These are phyloP conservation scores for Aphelenchoides bicaudatus DNA, from an alignment of 2,888 invertebrate species.

Conservation along the genomic window DNA sequence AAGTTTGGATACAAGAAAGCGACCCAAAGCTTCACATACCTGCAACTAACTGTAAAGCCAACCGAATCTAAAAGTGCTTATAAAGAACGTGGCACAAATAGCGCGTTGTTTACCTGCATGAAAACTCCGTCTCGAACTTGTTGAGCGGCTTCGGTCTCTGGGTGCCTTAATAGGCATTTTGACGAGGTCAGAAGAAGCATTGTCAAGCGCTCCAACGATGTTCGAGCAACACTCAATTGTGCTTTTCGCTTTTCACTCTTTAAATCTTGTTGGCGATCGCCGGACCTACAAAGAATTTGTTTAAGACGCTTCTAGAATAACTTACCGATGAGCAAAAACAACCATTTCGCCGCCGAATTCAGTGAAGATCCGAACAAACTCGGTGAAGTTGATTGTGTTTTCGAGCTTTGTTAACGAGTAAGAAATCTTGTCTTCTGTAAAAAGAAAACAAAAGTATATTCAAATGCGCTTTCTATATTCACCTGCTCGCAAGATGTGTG, in stretches of 20 bases:
- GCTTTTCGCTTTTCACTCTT: slow-evolving; percentile 85
- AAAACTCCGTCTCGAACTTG: slow-evolving; percentile 96
- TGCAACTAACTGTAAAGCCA: slow-evolving; percentile 94
- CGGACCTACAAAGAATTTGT: no score
- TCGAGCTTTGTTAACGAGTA: slow-evolving; percentile 64
- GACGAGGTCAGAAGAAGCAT: slow-evolving; percentile 94
- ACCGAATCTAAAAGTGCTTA: slow-evolving; percentile 69
- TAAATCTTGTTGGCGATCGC: slow-evolving; percentile 68
- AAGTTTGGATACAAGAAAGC: no score
- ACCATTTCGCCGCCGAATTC: slow-evolving; percentile 99
- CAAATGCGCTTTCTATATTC: no score
- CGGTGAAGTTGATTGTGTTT: slow-evolving; percentile 69
- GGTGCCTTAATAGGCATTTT: slow-evolving; percentile 90
- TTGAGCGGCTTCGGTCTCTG: slow-evolving; percentile 83
- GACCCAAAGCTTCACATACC: no score
- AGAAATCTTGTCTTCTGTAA: slow-evolving; percentile 61
- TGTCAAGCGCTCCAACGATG: slow-evolving; percentile 73
- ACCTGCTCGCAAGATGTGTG: slow-evolving; percentile 88
- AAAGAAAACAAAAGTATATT: no score
- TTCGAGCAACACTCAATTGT: slow-evolving; percentile 86
- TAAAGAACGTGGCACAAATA: not conserved
- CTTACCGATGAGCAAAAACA: slow-evolving; percentile 87
- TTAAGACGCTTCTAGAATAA: no score
- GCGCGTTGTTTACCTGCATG: slow-evolving; percentile 65
- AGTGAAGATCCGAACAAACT: slow-evolving; percentile 96